Evolutionary conservation across 2,888 invertebrate species (phyloP), one percentile per base, ranked within the genome.

Genomic region (Morpho deidamia): DNA sequence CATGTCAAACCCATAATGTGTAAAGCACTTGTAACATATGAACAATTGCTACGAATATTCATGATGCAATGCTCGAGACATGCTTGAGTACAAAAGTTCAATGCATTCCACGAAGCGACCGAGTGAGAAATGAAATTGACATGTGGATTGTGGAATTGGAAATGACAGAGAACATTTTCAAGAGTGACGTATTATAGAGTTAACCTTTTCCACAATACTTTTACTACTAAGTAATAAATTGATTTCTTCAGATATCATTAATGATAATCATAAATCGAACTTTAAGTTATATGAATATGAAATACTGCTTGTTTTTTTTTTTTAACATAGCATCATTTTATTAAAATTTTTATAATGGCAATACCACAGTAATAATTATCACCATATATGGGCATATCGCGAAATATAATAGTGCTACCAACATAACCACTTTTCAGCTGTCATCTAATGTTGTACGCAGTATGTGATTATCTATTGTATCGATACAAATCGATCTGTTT

Each of bases 371-470:
- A 34, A 34, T 35, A 8, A 53, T 47, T 58, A 56, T 73, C 71
- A 59, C 85, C 83, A 70, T 81, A 76, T 74, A 78, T 66, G 83
- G 84, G 67, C 74, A 83, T 82, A 72, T 74, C 32, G 32, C 42
- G 42, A 50, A 51, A 42, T 51, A 41, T 12, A 8, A 39, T 11
- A 45, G 12, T 33, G 11, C 46, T 51, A 43, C 51, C 55, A 51
- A 55, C 39, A 38, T 47, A 14, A 34, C 37, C 11, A 8, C 23
- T 23, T 23, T 23, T 23, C 23, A 23, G 1, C 23, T 23, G 23
- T 23, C 23, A 23, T 23, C 2, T 23, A 23, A 23, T 23, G 23
- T 1, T 23, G 23, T 23, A 23, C 23, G 23, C 2, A 23, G 3
- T 23, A 23, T 23, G 23, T 23, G 23, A 23, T 23, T 23, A 23